These are phyloP conservation scores for Tringa solitaria DNA, from an alignment of 2,113 vertebrate genomes.

Conservation along the genomic window DNA sequence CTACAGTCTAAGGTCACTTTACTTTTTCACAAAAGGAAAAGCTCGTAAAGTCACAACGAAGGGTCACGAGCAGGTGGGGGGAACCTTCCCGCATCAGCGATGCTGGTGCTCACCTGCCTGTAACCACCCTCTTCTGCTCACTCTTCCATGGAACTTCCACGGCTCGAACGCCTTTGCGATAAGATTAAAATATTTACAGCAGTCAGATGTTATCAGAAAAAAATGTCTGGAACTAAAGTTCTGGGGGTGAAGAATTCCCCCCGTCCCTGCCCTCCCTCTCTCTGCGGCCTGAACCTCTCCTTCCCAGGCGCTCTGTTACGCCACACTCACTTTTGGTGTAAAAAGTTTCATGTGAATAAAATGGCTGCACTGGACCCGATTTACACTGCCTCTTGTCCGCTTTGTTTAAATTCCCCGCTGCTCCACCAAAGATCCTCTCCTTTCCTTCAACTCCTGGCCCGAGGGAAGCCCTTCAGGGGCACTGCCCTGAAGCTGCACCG, in stretches of 20 bases:
- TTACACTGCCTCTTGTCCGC: background rate
- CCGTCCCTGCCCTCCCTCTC: background rate
- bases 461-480: background rate
- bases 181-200: background rate
- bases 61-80: background rate
- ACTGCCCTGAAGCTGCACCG: background rate
- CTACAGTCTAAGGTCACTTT: background rate
- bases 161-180: too few relatives aligned
- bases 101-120: background rate
- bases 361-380: background rate
- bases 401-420: background rate
- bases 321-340: background rate
- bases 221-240: background rate
- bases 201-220: background rate
- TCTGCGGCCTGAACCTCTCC: background rate
- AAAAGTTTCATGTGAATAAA: background rate
- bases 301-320: background rate
- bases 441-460: background rate
- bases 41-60: background rate
- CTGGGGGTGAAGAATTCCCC: background rate
- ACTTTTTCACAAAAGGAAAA: background rate
- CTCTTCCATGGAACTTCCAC: background rate
- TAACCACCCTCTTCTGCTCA: background rate
- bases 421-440: background rate
- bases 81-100: background rate